Evolutionary conservation across 2,888 invertebrate species (phyloP).

Genomic region (Perithous albicinctus): DNA sequence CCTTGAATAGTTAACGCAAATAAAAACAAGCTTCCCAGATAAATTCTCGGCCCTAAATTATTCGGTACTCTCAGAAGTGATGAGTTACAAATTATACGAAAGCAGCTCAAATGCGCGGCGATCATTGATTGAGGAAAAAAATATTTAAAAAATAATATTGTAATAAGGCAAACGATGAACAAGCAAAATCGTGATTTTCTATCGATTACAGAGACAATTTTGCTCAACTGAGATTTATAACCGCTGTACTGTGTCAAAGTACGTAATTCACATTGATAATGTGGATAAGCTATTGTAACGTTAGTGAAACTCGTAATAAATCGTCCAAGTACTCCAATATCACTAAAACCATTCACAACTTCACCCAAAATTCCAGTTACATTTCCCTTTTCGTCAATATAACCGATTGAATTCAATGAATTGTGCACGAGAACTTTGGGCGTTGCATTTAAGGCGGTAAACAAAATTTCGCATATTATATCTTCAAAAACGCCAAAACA

Average conservation of each 20-base stretch:
- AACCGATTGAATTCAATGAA: not conserved
- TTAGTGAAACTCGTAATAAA: not conserved
- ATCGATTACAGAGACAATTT: no score
- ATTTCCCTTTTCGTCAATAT: not conserved
- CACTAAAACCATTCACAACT: not conserved
- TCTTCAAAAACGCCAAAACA: not conserved
- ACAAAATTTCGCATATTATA: not conserved
- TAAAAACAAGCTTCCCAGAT: no score
- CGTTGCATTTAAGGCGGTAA: conserved; percentile 31
- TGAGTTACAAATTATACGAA: not conserved
- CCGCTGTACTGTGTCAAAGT: conserved; percentile 11
- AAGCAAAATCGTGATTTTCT: not conserved
- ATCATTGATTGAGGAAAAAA: not conserved
- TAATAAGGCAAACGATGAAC: conserved; percentile 1
- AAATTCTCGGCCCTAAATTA: not conserved
- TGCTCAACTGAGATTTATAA: conserved; percentile 13
- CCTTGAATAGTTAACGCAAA: no score
- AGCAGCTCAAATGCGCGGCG: not conserved
- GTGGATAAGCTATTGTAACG: not conserved
- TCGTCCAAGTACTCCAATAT: not conserved
- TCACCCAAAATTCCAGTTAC: not conserved
- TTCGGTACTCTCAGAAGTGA: not conserved
- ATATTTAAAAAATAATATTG: conserved; percentile 7
- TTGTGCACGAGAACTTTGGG: not conserved
- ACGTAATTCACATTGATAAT: not conserved